Base-by-base conservation (phyloP, 37 sponge, comb jelly and placozoan genomes). In the Hormiphora californensis region DNA sequence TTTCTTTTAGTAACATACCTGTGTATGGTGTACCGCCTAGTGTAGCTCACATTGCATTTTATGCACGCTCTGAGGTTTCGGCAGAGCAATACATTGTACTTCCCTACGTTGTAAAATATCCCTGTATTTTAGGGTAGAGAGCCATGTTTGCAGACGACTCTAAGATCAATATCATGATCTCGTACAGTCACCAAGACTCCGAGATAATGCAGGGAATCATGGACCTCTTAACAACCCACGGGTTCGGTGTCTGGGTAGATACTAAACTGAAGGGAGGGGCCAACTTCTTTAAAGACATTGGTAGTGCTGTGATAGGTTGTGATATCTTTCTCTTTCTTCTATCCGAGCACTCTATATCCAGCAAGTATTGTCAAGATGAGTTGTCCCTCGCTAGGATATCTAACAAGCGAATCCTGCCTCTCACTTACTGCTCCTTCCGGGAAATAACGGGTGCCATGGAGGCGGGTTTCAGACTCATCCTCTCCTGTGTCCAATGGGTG, bases 371-470 rank as follows among this genome's bases (percentile, higher is more conserved):
- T 54, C 40, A 88, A 27, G 93, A 94, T 59, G 91, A 89, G 33
- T 87, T 94, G 33, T 91, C 94, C 11, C 88, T 97, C 30, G 98
- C 94, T 59, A 92, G 93, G 78, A 92, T 97, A 88, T 94, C 94
- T 73, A 93, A 94, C 91, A 94, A 90, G 44, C 90, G 90, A 85
- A 97, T 97, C 54, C 23, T 93, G 32, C 63, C 92, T 0, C 90
- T 62, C 34, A 55, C 92, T 32, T 40, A 39, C n/a, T 32, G 62
- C 1, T 37, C 7, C 5, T 87, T 89, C 43, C 63, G 21, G 0
- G 67, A 61, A 4, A 44, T 93, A 0, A 11, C 90, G 15, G 40
- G 40, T 5, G 53, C 38, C 19, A 86, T 95, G 87, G 44, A 86
- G 0, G 86, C 91, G 63, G 94, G 94, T 69, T 81, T 95, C 91